Evolutionary conservation across 37 sponge, comb jelly and placozoan species (phyloP), one percentile per base, ranked within the genome.

Genomic region (Theonella swinhoei): DNA sequence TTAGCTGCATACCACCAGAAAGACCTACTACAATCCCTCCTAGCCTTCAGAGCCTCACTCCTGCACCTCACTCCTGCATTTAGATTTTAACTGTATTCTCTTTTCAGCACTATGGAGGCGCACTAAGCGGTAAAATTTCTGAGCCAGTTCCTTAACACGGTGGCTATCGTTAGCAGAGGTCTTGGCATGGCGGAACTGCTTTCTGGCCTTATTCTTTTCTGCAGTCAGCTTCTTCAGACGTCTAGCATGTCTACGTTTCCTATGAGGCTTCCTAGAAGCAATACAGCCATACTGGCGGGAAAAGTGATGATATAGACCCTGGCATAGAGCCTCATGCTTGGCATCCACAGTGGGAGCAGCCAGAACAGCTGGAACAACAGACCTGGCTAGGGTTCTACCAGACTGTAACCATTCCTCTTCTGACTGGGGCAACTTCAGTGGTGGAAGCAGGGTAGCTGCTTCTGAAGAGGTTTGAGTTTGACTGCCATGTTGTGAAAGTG

Each of bases 301-400:
- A 33, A 68, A 68, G 69, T 68, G 30, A 1, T 25, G 30, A 33
- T 68, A 68, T 25, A 68, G 20, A 20, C 69, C 69, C 2, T 25
- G 20, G 14, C 66, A 65, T n/a, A 65, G n/a, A 7, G 66, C 66
- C 11, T 65, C n/a, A 20, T 65, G 7, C 66, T 65, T 65, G 29
- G 7, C 69, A 25, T 68, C 69, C 20, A 68, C 33, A 20, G 69
- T 1, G 69, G 4, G 20, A 22, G 33, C 30, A 32, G 69, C 25
- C 34, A 68, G 34, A 22, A 32, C 69, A 33, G 69, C 69, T 68
- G 69, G 69, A 20, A 68, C 69, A 68, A 68, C 34, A 3, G 34
- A 32, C 20, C 19, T 22, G 30, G 69, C 30, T 1, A 68, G 20
- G 31, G 25, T 20, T 32, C 30, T 20, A 68, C 30, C 69, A 31